Evolutionary conservation across 2,113 vertebrate species (phyloP), one percentile per base, ranked within the genome.

Genomic region (Scatophagus argus): DNA sequence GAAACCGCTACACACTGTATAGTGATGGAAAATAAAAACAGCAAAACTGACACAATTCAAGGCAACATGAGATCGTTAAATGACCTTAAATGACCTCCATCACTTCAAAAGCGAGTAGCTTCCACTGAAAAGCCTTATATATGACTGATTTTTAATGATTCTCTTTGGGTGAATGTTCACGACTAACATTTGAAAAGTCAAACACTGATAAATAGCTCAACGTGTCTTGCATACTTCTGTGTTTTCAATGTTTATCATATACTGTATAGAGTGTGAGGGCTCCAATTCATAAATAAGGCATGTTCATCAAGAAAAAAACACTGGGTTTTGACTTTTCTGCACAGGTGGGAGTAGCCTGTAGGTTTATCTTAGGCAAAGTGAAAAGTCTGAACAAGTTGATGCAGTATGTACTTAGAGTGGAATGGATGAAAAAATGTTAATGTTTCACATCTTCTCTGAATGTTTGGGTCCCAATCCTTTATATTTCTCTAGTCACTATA

Each of bases 21-120:
- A 65, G 44, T 73, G 65, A 86, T 63, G 68, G 62, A 71, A 64
- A 87, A 81, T 38, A n/a, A 16, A 64, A 67, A 80, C 84, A 51
- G 46, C n/a, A 49, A 75, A 38, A 38, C 64, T 79, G 54, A 69
- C n/a, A 65, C n/a, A 63, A 46, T 51, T 68, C 21, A 34, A 84
- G 58, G 17, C 46, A 55, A 75, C 59, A 55, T 6, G 38, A 44
- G 9, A 36, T 27, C 8, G 21, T 38, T 21, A 32, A 65, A 67
- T n/a, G n/a, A 49, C 6, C n/a, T 27, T 46, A 46, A 64, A 44
- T 21, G 36, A 41, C 34, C 34, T 29, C 23, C 4, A 31, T 69
- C 13, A 16, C 36, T 52, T 43, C 49, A 27, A 49, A 68, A 31
- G 5, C n/a, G 25, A 10, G 51, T 29, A 29, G 34, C 58, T 32